These are phyloP conservation scores for Entosphenus tridentatus DNA, from an alignment of 2,113 vertebrate species.

Conservation along the genomic window DNA sequence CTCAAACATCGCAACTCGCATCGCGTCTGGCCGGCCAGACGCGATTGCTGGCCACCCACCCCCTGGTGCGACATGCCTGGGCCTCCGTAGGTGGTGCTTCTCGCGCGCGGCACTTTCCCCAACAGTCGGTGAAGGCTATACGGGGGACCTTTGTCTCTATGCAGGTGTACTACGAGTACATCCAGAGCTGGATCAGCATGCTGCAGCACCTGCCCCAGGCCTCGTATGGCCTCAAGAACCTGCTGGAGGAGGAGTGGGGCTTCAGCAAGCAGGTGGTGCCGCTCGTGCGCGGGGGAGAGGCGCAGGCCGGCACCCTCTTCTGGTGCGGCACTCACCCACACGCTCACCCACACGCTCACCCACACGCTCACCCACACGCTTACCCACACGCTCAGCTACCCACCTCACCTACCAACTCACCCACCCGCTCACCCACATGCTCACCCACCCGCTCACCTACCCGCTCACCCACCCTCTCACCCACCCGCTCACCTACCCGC, in stretches of 20 bases:
- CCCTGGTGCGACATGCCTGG: no score
- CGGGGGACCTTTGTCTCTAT: slow-evolving; percentile 8
- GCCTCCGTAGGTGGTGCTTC: no score
- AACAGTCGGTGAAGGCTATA: no score
- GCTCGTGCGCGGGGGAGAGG: slow-evolving; percentile 83
- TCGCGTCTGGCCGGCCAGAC: no score
- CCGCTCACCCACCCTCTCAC: background rate
- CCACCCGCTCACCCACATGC: no score
- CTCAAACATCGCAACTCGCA: no score
- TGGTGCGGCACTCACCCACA: slow-evolving; percentile 30
- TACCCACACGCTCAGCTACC: no score
- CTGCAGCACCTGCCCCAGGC: slow-evolving; percentile 92
- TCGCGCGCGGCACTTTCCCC: no score
- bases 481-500: background rate
- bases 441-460: background rate
- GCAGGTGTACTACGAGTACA: slow-evolving; percentile 96
- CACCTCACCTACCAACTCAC: background rate
- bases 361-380: background rate
- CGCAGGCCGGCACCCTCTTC: slow-evolving; percentile 86
- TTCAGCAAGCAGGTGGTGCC: slow-evolving; percentile 98
- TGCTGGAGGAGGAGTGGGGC: slow-evolving; percentile 93
- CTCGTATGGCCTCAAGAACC: slow-evolving; percentile 92
- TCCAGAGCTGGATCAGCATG: slow-evolving; percentile 98
- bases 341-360: background rate
- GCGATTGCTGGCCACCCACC: no score